phyloP scores from a whole-genome alignment of 2,797 vertebrate species.

The Darevskia nairensis region DNA sequence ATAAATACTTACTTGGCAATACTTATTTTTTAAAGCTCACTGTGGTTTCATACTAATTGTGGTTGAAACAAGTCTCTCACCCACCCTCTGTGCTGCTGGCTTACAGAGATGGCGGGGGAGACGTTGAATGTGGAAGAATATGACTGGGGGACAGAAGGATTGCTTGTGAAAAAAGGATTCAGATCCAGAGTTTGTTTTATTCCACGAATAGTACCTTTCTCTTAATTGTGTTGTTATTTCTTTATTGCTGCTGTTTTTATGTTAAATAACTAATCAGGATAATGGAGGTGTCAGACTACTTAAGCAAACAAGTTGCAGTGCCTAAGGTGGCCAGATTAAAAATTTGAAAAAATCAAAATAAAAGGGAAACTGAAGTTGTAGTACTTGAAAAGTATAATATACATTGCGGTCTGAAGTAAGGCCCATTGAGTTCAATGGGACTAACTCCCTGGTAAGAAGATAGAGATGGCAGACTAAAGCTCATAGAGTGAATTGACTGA shows the following conservation, averaged over 20 bases:
- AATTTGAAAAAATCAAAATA: too few relatives aligned
- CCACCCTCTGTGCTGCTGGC: slow-evolving; percentile 1
- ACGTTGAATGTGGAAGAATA: background rate
- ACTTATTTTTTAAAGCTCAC: background rate
- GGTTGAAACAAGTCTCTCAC: slow-evolving; percentile 38
- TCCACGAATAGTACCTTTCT: background rate
- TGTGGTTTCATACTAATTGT: slow-evolving; percentile 34
- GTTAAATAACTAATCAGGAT: too few relatives aligned
- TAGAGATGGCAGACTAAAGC: too few relatives aligned
- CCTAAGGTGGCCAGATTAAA: too few relatives aligned
- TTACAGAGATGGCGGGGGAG: background rate
- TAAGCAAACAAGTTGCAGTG: too few relatives aligned
- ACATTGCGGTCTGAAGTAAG: too few relatives aligned
- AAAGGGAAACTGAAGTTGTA: too few relatives aligned
- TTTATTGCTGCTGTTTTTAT: background rate
- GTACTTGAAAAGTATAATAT: too few relatives aligned
- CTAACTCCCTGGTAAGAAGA: too few relatives aligned
- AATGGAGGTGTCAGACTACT: too few relatives aligned
- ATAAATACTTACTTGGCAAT: slow-evolving; percentile 68
- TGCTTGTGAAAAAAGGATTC: background rate
- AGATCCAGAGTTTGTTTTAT: background rate
- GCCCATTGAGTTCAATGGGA: too few relatives aligned
- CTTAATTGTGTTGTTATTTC: background rate
- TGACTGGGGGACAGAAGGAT: background rate
- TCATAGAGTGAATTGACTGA: too few relatives aligned